Evolutionary conservation across 37 sponge, comb jelly and placozoan genomes (phyloP), one percentile per base, ranked within the genome.

Genomic region (Agelas oroides): DNA sequence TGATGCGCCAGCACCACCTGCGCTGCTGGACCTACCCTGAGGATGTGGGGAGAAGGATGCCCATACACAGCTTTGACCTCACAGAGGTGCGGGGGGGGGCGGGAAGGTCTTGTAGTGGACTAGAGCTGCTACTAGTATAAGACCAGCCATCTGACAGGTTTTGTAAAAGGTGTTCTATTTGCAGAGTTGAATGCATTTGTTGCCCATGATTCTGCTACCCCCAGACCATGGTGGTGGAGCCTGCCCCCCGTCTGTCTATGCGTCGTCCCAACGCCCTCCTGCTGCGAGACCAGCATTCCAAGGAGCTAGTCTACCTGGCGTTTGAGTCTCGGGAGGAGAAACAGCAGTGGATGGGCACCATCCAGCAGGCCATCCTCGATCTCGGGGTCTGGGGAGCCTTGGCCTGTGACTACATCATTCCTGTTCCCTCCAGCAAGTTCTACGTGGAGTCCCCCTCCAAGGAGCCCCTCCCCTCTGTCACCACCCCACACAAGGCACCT

Each of bases 311-410:
- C 61, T 90, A 57, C 60, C 59, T 97, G 33, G 87, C 97, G 19
- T 92, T 92, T 86, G 97, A 92, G 80, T 92, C 84, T 20, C 92
- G 90, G 63, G 97, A 97, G 35, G 97, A 97, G 76, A 83, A 86
- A 67, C 71, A 23, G 17, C 70, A 70, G 55, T 97, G 97, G 97
- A 76, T 80, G 34, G 64, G 39, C 60, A 76, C 62, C 11, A 58
- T 87, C 69, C 76, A 70, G 16, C 89, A 94, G 81, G 85, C 92
- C 17, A 84, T 94, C 28, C 63, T 88, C 16, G 92, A 94, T 60
- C 65, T 87, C 37, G 69, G 76, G 27, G 76, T 72, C 23, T 94
- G 95, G 95, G 73, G 61, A 56, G 77, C 82, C 46, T 46, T 8
- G 3, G 89, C 87, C 16, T 85, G 87, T 74, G 78, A 86, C 2